Evolutionary conservation across 2,888 invertebrate genomes (phyloP).

Genomic region (Drosophila quasianomalipes): DNA sequence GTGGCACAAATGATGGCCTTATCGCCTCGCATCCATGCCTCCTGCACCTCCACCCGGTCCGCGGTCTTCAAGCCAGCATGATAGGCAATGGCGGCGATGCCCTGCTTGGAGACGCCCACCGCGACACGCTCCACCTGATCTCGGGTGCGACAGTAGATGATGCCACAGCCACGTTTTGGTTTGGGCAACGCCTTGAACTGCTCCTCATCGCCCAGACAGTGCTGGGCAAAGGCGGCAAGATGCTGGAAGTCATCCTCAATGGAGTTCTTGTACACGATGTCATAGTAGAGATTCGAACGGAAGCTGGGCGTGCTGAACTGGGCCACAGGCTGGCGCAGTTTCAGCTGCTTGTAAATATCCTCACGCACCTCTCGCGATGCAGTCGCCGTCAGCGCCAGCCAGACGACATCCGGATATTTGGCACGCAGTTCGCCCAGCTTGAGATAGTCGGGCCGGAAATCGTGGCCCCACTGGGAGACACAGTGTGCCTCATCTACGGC

Average conservation of each 20-base stretch:
- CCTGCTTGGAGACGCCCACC: constrained; percentile 89
- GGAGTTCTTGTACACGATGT: constrained; percentile 95
- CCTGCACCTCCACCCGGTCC: constrained; percentile 92
- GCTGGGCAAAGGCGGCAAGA: constrained; percentile 90
- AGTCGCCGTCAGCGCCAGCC: constrained; percentile 98
- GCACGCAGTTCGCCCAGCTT: constrained; percentile 91
- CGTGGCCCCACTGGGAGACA: constrained; percentile 99
- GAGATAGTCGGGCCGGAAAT: constrained; percentile 97
- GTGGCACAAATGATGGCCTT: constrained; percentile 97
- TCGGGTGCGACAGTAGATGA: constrained; percentile 97
- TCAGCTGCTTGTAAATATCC: constrained; percentile 92
- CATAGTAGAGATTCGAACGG: constrained; percentile 97
- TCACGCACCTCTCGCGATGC: constrained; percentile 92
- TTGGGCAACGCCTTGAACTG: constrained; percentile 65
- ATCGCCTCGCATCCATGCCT: constrained; percentile 96
- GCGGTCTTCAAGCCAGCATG: constrained; percentile 93
- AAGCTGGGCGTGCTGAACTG: constrained; percentile 95
- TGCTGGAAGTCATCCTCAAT: constrained; percentile 93
- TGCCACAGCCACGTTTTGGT: constrained; percentile 89
- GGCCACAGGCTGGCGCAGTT: constrained; percentile 88
- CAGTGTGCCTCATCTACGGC: constrained; percentile 99
- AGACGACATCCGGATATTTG: constrained; percentile 90
- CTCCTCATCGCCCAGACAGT: constrained; percentile 87
- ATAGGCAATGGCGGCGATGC: constrained; percentile 93
- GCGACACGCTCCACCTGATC: constrained; percentile 96